Evolutionary conservation across 2,888 invertebrate genomes (phyloP).

Genomic region (Phengaris arion): DNA sequence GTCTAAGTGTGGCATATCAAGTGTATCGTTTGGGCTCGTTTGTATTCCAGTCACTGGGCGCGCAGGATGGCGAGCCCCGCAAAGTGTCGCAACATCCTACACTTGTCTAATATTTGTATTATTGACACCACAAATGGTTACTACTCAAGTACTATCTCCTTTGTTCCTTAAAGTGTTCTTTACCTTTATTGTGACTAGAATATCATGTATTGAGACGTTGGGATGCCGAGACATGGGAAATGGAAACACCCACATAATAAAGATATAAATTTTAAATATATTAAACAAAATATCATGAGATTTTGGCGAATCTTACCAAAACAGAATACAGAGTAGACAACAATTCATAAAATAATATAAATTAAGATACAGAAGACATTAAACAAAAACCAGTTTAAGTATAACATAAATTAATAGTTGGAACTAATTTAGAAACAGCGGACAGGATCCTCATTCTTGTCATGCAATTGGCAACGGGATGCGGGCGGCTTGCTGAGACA

Average conservation of each 20-base stretch:
- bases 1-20: constrained; percentile 57
- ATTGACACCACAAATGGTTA: constrained; percentile 46
- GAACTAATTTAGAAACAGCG: constrained; percentile 25
- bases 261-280: too few species aligned
- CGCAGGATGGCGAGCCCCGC: constrained; percentile 69
- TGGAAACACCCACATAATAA: too few species aligned
- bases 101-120: constrained; percentile 67
- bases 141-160: constrained; percentile 4
- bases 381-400: not conserved
- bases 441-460: constrained; percentile 30
- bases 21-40: constrained; percentile 51
- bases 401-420: constrained; percentile 25
- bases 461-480: constrained; percentile 41
- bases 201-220: not conserved
- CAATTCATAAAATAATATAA: not conserved
- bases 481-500: constrained; percentile 45
- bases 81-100: constrained; percentile 67
- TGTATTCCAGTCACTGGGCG: constrained; percentile 59
- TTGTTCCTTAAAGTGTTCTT: not conserved
- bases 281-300: too few species aligned
- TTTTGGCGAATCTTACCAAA: too few species aligned
- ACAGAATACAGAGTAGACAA: not conserved
- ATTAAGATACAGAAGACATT: not conserved
- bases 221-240: too few species aligned
- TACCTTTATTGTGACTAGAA: not conserved